Evolutionary conservation across 53 echinoderm and acorn worm genomes (phyloP).

Genomic region (Crossaster papposus): DNA sequence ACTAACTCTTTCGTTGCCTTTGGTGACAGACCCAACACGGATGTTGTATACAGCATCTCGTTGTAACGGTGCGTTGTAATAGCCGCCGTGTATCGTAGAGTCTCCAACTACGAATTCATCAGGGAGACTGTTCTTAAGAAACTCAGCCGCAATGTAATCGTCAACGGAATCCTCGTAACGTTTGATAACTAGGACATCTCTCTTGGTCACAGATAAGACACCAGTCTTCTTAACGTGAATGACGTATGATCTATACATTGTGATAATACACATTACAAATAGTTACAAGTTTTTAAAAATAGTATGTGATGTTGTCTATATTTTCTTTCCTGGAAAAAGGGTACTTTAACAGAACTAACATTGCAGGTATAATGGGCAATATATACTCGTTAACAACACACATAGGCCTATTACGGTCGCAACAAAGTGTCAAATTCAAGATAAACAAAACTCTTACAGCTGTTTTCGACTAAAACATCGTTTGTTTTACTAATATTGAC

Average conservation of each 20-base stretch:
- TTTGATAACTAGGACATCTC: neutral
- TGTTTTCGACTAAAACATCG: too few relatives aligned
- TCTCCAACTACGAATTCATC: constrained; percentile 32
- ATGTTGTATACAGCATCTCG: constrained; percentile 1
- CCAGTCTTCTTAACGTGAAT: neutral
- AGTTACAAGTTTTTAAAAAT: neutral
- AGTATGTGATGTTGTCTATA: neutral
- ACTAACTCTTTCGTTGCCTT: constrained; percentile 4
- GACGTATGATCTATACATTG: neutral
- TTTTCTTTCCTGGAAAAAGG: too few relatives aligned
- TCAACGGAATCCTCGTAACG: neutral
- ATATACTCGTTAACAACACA: too few relatives aligned
- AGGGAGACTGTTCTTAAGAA: neutral
- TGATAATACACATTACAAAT: neutral
- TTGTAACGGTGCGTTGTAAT: constrained; percentile 36
- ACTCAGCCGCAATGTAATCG: neutral
- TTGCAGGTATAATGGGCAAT: neutral
- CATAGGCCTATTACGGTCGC: too few relatives aligned
- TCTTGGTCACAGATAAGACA: neutral
- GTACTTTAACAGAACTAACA: neutral
- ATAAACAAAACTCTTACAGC: too few relatives aligned
- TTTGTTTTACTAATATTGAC: too few relatives aligned
- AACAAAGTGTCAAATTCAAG: too few relatives aligned
- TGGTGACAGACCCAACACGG: constrained; percentile 18
- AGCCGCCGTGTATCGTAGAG: neutral